These are phyloP conservation scores for Pongo pygmaeus DNA, from an alignment of 2,113 vertebrate genomes.

Conservation along the genomic window DNA sequence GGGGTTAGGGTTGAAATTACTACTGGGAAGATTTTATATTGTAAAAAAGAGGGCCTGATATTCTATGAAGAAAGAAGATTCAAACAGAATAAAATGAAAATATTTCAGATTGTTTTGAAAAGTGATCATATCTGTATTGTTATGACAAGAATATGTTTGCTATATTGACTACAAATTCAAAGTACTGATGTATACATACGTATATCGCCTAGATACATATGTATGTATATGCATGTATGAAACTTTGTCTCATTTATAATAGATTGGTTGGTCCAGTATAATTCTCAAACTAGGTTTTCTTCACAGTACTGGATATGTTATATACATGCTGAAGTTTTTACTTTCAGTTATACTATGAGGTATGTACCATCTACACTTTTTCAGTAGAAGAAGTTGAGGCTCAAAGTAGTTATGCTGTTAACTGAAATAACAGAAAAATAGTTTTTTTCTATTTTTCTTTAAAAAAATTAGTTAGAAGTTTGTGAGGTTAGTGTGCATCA, in stretches of 20 bases:
- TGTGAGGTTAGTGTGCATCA: not conserved
- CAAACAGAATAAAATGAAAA: conserved; percentile 24
- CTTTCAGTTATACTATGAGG: not conserved
- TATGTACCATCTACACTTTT: not conserved
- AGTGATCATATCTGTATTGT: not conserved
- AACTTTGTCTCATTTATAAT: not conserved
- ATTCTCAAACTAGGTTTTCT: not conserved
- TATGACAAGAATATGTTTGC: not conserved
- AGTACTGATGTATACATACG: not conserved
- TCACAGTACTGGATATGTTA: not conserved
- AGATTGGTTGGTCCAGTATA: not conserved
- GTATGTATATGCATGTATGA: not conserved
- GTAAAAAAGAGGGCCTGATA: not conserved
- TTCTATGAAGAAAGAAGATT: conserved; percentile 7
- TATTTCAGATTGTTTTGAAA: conserved; percentile 40
- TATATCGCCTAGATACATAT: not conserved
- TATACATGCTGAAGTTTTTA: not conserved
- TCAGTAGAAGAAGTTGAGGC: not conserved
- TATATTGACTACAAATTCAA: conserved; percentile 31
- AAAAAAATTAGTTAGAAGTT: not conserved
- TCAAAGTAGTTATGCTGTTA: not conserved
- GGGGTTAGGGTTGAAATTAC: conserved; percentile 6
- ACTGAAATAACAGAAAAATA: not conserved
- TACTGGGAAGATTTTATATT: not conserved
- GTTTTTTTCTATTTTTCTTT: not conserved